Percentiles rank a stretch among this genome's conserved stretches.
Evolutionary conservation across 2,888 invertebrate genomes (phyloP).

Genomic region (Nemoura dubitans): DNA sequence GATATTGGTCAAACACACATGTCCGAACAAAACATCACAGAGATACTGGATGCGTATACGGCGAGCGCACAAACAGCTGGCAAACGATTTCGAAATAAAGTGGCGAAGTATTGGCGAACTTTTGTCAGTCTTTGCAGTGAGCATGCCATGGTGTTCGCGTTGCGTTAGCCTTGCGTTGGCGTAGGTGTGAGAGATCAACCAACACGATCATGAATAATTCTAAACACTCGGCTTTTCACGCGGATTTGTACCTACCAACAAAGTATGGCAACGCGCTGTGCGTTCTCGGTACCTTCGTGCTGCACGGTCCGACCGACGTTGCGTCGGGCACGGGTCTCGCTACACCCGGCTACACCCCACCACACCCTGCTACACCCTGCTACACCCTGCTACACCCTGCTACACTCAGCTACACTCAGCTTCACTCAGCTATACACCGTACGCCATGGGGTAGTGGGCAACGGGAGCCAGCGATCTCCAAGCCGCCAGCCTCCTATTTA

Average conservation of each 20-base stretch:
- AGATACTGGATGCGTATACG: too few relatives aligned
- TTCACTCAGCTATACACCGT: too few relatives aligned
- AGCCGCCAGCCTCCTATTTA: neutral
- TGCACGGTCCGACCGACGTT: neutral
- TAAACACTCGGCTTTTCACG: constrained; percentile 8
- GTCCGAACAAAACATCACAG: neutral
- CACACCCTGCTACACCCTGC: too few relatives aligned
- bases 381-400: too few relatives aligned
- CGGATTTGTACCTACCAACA: constrained; percentile 8
- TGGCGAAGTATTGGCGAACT: neutral
- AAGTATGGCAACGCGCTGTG: neutral
- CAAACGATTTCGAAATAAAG: neutral
- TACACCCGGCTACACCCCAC: too few relatives aligned
- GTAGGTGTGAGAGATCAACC: constrained; percentile 14
- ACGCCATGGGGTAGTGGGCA: neutral
- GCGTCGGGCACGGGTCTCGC: too few relatives aligned
- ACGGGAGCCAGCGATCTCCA: neutral
- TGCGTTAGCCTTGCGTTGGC: neutral
- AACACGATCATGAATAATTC: constrained; percentile 32
- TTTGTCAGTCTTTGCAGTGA: neutral
- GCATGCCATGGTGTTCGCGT: neutral
- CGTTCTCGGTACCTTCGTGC: neutral
- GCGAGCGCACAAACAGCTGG: neutral
- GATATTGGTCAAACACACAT: neutral
- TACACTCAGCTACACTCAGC: too few relatives aligned